Evolutionary conservation across 1,140 invertebrate genomes (phyloP).

Genomic region (Trichogramma pretiosum): DNA sequence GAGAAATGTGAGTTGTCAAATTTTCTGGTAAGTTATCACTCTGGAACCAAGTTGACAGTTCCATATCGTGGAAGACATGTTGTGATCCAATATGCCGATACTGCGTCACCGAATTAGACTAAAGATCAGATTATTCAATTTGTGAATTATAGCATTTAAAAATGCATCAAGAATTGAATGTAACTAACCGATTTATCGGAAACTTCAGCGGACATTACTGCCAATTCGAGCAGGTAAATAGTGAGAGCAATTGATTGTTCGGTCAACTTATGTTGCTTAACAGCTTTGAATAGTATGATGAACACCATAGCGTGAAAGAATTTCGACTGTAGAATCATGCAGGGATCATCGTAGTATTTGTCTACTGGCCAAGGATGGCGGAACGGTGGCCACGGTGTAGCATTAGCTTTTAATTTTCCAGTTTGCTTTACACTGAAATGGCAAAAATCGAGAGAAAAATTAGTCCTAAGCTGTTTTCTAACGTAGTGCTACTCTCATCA

Average conservation of each 20-base stretch:
- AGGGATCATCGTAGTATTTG: conserved; percentile 62
- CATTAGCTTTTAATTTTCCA: conserved; percentile 56
- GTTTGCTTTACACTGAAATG: conserved; percentile 52
- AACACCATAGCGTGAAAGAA: conserved; percentile 81
- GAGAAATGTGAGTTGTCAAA: conserved; percentile 61
- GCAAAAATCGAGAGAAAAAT: conserved; percentile 7
- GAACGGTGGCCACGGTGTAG: conserved; percentile 76
- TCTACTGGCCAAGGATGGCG: conserved; percentile 58
- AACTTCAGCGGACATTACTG: conserved; percentile 58
- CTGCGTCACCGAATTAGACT: too few relatives aligned
- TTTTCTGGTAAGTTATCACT: conserved; percentile 72
- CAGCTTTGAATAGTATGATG: conserved; percentile 74
- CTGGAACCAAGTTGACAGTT: conserved; percentile 65
- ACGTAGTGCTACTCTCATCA: too few relatives aligned
- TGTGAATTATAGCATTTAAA: neutral
- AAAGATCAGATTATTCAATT: too few relatives aligned
- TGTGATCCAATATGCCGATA: conserved; percentile 9
- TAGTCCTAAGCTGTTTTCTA: neutral
- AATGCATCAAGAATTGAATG: neutral
- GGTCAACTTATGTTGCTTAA: conserved; percentile 64
- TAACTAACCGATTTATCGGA: conserved; percentile 38
- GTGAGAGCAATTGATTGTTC: conserved; percentile 79
- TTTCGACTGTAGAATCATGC: conserved; percentile 60
- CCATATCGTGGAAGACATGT: conserved; percentile 50
- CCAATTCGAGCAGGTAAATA: conserved; percentile 79